Evolutionary conservation across 2,113 vertebrate genomes (phyloP).

Genomic region (Tringa solitaria): DNA sequence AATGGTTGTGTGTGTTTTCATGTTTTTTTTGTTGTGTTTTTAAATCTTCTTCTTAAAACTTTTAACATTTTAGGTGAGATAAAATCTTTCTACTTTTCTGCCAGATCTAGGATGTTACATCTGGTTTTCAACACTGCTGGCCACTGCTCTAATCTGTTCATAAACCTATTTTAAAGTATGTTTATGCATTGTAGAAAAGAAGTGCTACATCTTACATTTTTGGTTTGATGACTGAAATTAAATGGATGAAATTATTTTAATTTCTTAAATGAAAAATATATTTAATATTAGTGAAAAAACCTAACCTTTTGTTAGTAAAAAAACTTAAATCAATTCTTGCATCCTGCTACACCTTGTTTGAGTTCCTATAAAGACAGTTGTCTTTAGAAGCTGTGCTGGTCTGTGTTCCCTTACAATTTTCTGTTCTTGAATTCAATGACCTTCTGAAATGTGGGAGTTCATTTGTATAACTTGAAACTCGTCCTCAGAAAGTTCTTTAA

Average conservation of each 20-base stretch:
- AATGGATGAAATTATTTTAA: not conserved
- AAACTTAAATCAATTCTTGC: not conserved
- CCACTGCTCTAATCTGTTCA: not conserved
- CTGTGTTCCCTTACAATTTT: not conserved
- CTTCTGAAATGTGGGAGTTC: not conserved
- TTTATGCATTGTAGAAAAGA: not conserved
- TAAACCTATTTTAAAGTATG: not conserved
- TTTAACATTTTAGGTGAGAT: not conserved
- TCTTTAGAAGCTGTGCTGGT: not conserved
- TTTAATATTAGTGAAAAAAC: not conserved
- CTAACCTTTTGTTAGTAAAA: not conserved
- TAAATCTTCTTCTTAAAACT: not conserved
- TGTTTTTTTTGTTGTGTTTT: not conserved
- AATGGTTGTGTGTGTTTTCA: not conserved
- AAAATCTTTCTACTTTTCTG: not conserved
- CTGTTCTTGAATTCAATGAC: not conserved
- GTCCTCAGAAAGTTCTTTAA: not conserved
- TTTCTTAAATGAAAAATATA: not conserved
- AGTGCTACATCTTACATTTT: not conserved
- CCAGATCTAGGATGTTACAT: not conserved
- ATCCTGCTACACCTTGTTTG: not conserved
- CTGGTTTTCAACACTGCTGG: not conserved
- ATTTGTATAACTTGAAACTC: not conserved
- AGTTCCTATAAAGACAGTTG: not conserved
- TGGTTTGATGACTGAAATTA: not conserved